Evolutionary conservation across 2,113 vertebrate genomes (phyloP).

Genomic region (Rana temporaria): DNA sequence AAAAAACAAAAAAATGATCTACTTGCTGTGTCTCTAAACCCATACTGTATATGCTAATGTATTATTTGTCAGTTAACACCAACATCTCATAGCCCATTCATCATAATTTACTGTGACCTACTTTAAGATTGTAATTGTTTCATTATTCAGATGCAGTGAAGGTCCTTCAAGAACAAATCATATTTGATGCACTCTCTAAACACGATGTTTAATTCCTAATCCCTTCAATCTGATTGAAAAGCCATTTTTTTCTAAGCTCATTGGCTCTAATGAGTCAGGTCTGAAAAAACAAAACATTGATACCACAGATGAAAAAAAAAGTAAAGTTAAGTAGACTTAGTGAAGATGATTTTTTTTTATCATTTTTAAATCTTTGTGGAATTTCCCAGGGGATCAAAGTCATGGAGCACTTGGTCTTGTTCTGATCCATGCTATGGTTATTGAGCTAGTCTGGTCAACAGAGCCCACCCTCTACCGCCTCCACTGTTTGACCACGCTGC

Average conservation of each 20-base stretch:
- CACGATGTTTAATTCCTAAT: background rate
- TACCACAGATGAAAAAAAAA: background rate
- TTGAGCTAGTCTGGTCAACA: too few relatives aligned
- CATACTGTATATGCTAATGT: background rate
- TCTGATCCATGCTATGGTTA: too few relatives aligned
- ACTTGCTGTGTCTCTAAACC: too few relatives aligned
- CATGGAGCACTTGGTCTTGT: too few relatives aligned
- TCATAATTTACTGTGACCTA: slow-evolving; percentile 38
- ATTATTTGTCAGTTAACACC: background rate
- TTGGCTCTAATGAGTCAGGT: background rate
- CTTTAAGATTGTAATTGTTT: slow-evolving; percentile 36
- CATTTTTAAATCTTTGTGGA: too few relatives aligned
- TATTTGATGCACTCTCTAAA: background rate
- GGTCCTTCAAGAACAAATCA: slow-evolving; percentile 27
- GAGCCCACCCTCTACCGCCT: too few relatives aligned
- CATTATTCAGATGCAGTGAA: slow-evolving; percentile 26
- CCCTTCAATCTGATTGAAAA: background rate
- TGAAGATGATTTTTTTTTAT: too few relatives aligned
- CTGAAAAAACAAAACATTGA: background rate
- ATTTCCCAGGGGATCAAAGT: too few relatives aligned
- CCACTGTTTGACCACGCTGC: too few relatives aligned
- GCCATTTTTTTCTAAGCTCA: background rate
- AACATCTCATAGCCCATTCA: slow-evolving; percentile 5
- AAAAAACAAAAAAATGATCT: background rate
- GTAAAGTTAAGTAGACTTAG: too few relatives aligned